These are phyloP conservation scores for Acanthaster planci DNA, from an alignment of 35 echinoderm and acorn worm species.

Conservation along the genomic window DNA sequence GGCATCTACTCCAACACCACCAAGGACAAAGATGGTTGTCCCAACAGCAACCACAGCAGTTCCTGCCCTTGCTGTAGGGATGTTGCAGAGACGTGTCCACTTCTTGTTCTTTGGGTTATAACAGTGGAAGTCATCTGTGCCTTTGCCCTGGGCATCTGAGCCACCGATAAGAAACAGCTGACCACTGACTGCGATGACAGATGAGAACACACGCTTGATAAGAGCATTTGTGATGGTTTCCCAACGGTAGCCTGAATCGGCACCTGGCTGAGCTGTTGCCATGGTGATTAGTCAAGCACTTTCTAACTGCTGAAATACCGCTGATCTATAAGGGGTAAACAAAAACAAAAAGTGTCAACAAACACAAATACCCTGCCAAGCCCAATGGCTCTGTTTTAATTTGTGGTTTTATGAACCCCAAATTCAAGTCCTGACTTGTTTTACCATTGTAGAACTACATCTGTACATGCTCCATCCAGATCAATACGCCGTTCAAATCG, in stretches of 20 bases:
- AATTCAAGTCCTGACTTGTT: no score
- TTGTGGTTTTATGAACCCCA: no score
- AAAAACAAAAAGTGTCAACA: no score
- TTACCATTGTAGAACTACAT: no score
- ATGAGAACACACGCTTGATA: conserved; percentile 57
- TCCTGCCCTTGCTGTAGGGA: conserved; percentile 59
- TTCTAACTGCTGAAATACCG: no score
- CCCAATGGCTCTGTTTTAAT: no score
- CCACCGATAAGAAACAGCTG: conserved; percentile 78
- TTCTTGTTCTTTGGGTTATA: conserved; percentile 83
- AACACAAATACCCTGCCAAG: no score
- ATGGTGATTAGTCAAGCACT: background rate
- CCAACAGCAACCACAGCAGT: conserved; percentile 58
- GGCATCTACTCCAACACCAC: conserved; percentile 56
- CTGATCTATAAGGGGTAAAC: no score
- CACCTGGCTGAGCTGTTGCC: conserved; percentile 29
- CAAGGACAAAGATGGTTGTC: conserved; percentile 62
- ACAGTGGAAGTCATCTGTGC: conserved; percentile 75
- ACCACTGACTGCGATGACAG: conserved; percentile 52
- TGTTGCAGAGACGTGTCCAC: conserved; percentile 72
- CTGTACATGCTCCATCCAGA: no score
- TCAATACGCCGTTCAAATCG: no score
- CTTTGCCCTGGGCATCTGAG: conserved; percentile 57
- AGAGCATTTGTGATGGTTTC: conserved; percentile 61
- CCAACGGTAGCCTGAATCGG: conserved; percentile 54